Evolutionary conservation across 2,888 invertebrate genomes (phyloP).

Genomic region (Pammene aurita): DNA sequence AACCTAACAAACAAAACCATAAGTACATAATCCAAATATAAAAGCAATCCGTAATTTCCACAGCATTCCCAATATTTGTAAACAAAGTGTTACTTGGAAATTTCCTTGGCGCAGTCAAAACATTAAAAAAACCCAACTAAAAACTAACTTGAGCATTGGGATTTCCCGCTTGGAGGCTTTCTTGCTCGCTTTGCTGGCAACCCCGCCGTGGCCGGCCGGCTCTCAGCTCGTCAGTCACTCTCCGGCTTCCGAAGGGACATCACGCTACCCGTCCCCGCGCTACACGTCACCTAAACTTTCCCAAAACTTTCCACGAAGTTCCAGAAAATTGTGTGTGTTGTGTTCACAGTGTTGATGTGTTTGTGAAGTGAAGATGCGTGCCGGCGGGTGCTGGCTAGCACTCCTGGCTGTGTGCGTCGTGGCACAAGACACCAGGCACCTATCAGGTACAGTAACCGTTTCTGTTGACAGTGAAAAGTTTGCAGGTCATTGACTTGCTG

Average conservation of each 20-base stretch:
- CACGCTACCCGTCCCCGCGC: conserved; percentile 48
- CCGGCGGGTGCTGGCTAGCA: conserved; percentile 73
- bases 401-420: conserved; percentile 65
- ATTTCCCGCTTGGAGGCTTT: conserved; percentile 32
- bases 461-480: conserved; percentile 41
- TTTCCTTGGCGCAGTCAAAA: not conserved
- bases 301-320: conserved; percentile 57
- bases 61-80: not conserved
- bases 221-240: conserved; percentile 60
- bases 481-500: conserved; percentile 28
- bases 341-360: conserved; percentile 72
- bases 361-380: conserved; percentile 75
- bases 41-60: not conserved
- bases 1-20: not conserved
- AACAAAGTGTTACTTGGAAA: not conserved
- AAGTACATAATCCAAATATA: not conserved
- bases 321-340: conserved; percentile 46
- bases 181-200: conserved; percentile 48
- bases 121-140: not conserved
- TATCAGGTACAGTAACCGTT: conserved; percentile 72
- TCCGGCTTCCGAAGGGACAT: conserved; percentile 54
- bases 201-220: conserved; percentile 58
- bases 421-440: conserved; percentile 75
- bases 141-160: not conserved
- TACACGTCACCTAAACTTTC: conserved; percentile 78